Evolutionary conservation across 2,888 invertebrate species (phyloP), one percentile per base, ranked within the genome.

Genomic region (Brenthis ino): DNA sequence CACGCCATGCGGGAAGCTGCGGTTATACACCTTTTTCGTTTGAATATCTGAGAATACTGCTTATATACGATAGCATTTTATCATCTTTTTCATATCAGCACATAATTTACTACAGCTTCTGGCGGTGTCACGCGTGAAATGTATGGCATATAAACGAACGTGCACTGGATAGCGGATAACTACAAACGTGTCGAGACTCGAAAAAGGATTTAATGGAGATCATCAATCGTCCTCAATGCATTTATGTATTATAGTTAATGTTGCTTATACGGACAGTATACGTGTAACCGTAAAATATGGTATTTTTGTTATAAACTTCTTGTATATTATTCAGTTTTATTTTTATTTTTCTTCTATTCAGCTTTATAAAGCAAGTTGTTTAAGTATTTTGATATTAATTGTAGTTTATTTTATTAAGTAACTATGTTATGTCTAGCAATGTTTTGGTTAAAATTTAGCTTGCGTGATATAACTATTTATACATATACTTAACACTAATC

Each of bases 1-100:
- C 86, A 85, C 85, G 86, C 80, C 77, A 78, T 78, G 78, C 82
- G 83, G 89, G 88, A 90, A 88, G 83, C 85, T 88, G 89, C 78
- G 87, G 88, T 76, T 75, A 60, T 69, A 65, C 37, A 24, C n/a
- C 47, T 24, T 70, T 69, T 70, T 68, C 79, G 74, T 75, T 77
- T 76, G 77, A 79, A 58, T 65, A 68, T 48, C 57, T 47, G 48
- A 65, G 65, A 71, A 55, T 61, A 60, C 64, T 33, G 57, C 50
- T 56, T 53, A 64, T 67, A 67, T 57, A 47, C 55, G 47, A 57
- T 12, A 51, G 60, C 80, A 83, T 81, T 84, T 86, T 85, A 77
- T 76, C 80, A 81, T 78, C n/a, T 43, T 65, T 85, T 85, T 85
- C 85, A 81, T 87, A 86, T 84, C 83, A 84, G 80, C 79, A 77